These are phyloP conservation scores for Acanthochromis polyacanthus DNA, from an alignment of 2,113 vertebrate genomes.

Conservation along the genomic window DNA sequence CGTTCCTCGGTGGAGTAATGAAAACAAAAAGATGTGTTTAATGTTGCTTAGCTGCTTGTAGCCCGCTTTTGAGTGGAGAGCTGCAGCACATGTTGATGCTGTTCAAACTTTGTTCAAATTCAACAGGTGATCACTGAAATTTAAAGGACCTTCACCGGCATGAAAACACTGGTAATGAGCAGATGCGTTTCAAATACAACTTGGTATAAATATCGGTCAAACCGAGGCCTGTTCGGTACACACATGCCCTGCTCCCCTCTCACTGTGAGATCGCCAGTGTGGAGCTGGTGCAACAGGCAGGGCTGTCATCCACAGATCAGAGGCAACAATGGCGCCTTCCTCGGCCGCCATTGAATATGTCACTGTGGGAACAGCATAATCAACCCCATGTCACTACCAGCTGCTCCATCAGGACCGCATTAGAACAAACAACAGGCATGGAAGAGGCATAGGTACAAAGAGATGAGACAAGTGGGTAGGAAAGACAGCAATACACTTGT, in stretches of 20 bases:
- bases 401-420: conserved; percentile 80
- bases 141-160: too few relatives aligned
- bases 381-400: conserved; percentile 85
- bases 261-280: conserved; percentile 60
- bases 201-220: background rate
- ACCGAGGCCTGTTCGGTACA: conserved; percentile 15
- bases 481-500: conserved; percentile 60
- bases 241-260: conserved; percentile 50
- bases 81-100: background rate
- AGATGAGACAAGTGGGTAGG: conserved; percentile 66
- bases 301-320: conserved; percentile 84
- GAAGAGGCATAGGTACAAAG: conserved; percentile 66
- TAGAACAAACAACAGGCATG: conserved; percentile 78
- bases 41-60: background rate
- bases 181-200: background rate
- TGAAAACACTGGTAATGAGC: too few relatives aligned
- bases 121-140: too few relatives aligned
- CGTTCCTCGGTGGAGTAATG: too few relatives aligned
- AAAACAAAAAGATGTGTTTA: background rate
- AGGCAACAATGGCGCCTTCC: conserved; percentile 72
- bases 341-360: conserved; percentile 74
- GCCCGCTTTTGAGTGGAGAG: background rate
- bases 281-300: conserved; percentile 84
- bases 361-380: conserved; percentile 83
- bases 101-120: too few relatives aligned